A percentile compares a stretch with the other conserved stretches of the same genome.
These are phyloP conservation scores for Xerus inauris DNA, from an alignment of 2,113 vertebrate species.

Conservation along the genomic window DNA sequence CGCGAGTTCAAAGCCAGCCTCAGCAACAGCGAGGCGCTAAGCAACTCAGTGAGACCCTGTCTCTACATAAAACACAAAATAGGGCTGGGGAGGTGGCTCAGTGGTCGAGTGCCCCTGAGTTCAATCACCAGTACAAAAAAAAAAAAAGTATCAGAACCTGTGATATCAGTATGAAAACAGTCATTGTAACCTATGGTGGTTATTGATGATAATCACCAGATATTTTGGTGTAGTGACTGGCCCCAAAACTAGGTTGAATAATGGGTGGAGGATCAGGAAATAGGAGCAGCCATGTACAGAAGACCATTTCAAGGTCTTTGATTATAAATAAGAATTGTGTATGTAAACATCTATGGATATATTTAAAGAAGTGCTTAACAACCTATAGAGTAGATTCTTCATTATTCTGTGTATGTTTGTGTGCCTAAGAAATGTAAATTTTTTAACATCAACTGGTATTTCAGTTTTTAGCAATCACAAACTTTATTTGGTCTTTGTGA, in stretches of 20 bases:
- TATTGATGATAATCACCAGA: background rate
- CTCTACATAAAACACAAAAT: too few relatives aligned
- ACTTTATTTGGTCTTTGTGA: constrained; percentile 41
- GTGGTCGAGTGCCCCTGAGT: too few relatives aligned
- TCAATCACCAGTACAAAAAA: too few relatives aligned
- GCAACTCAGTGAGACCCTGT: too few relatives aligned
- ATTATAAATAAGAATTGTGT: background rate
- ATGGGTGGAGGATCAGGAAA: background rate
- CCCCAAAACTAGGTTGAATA: background rate
- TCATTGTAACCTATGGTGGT: background rate
- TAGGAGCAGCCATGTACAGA: background rate
- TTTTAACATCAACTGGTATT: constrained; percentile 36
- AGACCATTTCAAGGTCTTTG: constrained; percentile 8
- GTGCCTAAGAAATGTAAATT: background rate
- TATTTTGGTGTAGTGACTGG: background rate
- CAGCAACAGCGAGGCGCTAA: too few relatives aligned
- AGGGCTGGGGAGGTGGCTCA: too few relatives aligned
- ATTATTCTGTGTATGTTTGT: background rate
- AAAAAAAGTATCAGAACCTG: background rate
- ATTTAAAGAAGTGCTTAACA: constrained; percentile 17
- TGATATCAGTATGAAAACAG: too few relatives aligned
- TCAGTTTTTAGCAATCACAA: constrained; percentile 31
- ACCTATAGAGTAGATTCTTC: background rate
- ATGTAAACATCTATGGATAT: background rate
- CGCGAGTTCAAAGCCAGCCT: too few relatives aligned